Conservation (phyloP, 2,797 vertebrate species). For the Pipistrellus pipistrellus region DNA sequence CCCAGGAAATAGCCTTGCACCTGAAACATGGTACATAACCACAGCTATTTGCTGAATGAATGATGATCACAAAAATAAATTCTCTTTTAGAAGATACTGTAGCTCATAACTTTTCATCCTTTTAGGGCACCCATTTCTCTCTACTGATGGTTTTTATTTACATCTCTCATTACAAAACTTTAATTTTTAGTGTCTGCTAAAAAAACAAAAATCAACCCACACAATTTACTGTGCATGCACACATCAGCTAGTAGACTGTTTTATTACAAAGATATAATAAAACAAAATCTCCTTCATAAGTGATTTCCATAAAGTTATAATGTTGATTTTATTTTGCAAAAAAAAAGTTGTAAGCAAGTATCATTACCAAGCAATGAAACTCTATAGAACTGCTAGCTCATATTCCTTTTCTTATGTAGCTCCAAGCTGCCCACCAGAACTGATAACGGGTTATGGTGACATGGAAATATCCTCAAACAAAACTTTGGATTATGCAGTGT, state of each 20-base stretch:
- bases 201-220: background rate
- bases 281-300: constrained; percentile 7
- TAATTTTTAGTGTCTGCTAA: constrained; percentile 40
- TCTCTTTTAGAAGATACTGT: background rate
- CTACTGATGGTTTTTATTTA: constrained; percentile 54
- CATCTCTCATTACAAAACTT: constrained; percentile 36
- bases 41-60: background rate
- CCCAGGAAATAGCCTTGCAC: background rate
- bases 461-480: background rate
- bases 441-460: constrained; percentile 7
- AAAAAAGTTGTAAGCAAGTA: background rate
- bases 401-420: background rate
- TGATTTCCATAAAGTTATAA: constrained; percentile 32
- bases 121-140: background rate
- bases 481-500: background rate
- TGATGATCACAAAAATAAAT: constrained; percentile 5
- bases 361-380: background rate
- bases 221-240: background rate
- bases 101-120: background rate
- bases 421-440: background rate
- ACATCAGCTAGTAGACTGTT: background rate
- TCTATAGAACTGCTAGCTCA: background rate
- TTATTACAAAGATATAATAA: constrained; percentile 52
- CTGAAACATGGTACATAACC: background rate
- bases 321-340: constrained; percentile 57